phyloP scores from a whole-genome alignment of 2,888 invertebrate species.

The Lasiommata megera region DNA sequence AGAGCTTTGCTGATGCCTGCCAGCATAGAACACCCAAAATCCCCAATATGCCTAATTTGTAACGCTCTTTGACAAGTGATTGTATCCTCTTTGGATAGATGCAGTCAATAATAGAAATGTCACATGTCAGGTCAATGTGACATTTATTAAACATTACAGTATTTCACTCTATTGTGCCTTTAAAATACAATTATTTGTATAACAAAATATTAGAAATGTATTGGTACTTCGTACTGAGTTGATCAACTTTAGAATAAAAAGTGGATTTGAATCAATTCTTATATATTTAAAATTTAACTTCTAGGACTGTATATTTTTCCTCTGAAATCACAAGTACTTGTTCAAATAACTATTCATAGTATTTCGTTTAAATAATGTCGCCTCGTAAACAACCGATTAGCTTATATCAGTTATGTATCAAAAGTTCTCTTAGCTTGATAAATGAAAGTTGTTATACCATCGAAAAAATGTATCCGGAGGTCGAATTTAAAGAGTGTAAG shows the following conservation, averaged over 20 bases:
- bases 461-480: conserved; percentile 64
- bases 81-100: too few relatives aligned
- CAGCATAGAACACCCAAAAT: too few relatives aligned
- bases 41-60: too few relatives aligned
- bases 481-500: conserved; percentile 59
- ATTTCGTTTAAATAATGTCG: conserved; percentile 49
- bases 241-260: not conserved
- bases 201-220: not conserved
- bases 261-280: not conserved
- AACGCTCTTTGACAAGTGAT: too few relatives aligned
- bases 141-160: too few relatives aligned
- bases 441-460: conserved; percentile 70
- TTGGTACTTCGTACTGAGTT: not conserved
- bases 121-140: too few relatives aligned
- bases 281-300: not conserved
- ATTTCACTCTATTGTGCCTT: too few relatives aligned
- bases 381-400: conserved; percentile 70
- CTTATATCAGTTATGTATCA: conserved; percentile 65
- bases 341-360: not conserved
- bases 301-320: not conserved
- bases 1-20: too few relatives aligned
- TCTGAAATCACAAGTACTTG: not conserved
- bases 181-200: too few relatives aligned
- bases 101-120: too few relatives aligned
- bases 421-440: conserved; percentile 63